phyloP scores from a whole-genome alignment of 2,797 vertebrate genomes.

The Anomalospiza imberbis region DNA sequence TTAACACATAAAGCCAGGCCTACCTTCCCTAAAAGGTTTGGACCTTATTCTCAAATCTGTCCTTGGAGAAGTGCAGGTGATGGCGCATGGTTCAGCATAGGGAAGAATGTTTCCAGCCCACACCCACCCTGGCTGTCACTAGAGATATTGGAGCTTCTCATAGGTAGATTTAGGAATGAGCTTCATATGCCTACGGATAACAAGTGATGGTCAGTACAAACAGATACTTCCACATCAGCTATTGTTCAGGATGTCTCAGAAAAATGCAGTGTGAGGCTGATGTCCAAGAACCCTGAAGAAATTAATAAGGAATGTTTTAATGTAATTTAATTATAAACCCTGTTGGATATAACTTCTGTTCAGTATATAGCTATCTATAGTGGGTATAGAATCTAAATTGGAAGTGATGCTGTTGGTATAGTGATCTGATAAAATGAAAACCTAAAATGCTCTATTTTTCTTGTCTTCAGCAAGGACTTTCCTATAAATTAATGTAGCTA shows the following conservation, averaged over 20 bases:
- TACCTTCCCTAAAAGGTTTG: not conserved
- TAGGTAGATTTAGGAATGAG: not conserved
- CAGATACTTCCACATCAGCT: accelerated
- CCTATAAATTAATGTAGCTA: constrained; percentile 17
- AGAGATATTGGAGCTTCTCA: not conserved
- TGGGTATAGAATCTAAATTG: not conserved
- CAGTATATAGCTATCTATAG: not conserved
- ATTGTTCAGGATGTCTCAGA: not conserved
- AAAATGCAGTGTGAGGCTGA: not conserved
- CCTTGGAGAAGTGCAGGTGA: not conserved
- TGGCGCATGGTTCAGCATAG: accelerated
- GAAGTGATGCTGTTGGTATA: not conserved
- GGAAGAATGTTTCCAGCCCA: not conserved
- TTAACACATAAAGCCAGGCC: not conserved
- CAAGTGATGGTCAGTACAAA: not conserved
- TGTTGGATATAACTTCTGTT: not conserved
- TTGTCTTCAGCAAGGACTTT: constrained; percentile 1
- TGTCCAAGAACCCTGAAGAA: not conserved
- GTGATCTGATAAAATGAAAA: constrained; percentile 5
- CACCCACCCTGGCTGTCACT: not conserved
- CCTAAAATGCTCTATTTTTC: not conserved
- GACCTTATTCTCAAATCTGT: not conserved
- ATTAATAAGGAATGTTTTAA: not conserved
- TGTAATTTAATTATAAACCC: not conserved
- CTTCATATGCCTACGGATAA: accelerated